phyloP scores from a whole-genome alignment of 2,888 invertebrate species.

The Tethea ocularis region DNA sequence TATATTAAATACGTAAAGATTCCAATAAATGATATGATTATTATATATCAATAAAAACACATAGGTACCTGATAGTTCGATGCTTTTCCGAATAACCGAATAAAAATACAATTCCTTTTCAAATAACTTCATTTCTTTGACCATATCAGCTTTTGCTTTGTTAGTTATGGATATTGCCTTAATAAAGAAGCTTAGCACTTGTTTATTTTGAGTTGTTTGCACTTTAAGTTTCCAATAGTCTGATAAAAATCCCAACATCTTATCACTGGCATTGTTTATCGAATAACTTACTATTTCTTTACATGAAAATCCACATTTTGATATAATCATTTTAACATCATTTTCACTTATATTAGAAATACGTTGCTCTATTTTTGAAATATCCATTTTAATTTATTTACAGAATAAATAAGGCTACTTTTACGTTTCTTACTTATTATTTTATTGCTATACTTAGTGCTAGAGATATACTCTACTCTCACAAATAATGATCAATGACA shows the following conservation, averaged over 20 bases:
- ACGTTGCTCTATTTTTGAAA: slow-evolving; percentile 2
- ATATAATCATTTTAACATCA: slow-evolving; percentile 53
- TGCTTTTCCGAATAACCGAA: slow-evolving; percentile 49
- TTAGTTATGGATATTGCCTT: slow-evolving; percentile 66
- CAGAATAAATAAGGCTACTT: too few species aligned
- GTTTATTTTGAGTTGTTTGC: slow-evolving; percentile 29
- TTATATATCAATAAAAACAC: too few species aligned
- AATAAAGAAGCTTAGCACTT: slow-evolving; percentile 58
- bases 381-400: neutral
- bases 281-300: slow-evolving; percentile 47
- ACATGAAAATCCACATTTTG: slow-evolving; percentile 36
- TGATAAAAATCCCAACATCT: slow-evolving; percentile 73
- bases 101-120: slow-evolving; percentile 68
- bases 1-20: neutral
- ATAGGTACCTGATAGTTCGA: slow-evolving; percentile 57
- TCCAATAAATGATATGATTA: too few species aligned
- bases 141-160: slow-evolving; percentile 67
- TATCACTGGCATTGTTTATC: slow-evolving; percentile 61
- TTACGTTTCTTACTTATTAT: too few species aligned
- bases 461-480: too few species aligned
- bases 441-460: too few species aligned
- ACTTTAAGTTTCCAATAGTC: slow-evolving; percentile 73
- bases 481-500: too few species aligned
- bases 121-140: slow-evolving; percentile 60
- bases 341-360: slow-evolving; percentile 44